phyloP scores from a whole-genome alignment of 2,113 vertebrate species.

The Salvator merianae region DNA sequence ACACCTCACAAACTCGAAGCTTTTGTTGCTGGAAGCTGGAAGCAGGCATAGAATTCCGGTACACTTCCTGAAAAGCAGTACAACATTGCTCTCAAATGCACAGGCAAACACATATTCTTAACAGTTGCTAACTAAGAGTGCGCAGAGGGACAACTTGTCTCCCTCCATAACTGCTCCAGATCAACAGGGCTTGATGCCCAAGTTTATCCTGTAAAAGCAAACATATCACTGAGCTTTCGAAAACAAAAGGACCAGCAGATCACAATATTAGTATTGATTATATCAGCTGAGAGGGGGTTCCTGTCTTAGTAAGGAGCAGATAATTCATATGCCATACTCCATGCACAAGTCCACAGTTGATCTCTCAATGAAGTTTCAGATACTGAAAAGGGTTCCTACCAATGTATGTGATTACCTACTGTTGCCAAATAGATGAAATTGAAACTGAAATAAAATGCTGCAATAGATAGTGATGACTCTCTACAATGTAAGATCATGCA shows the following conservation, averaged over 20 bases:
- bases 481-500: background rate
- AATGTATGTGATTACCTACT: background rate
- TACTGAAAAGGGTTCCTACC: no score
- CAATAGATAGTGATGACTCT: background rate
- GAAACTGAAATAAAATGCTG: background rate
- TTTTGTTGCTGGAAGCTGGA: slow-evolving; percentile 99
- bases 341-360: no score
- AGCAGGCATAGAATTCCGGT: slow-evolving; percentile 98
- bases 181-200: no score
- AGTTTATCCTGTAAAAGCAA: no score
- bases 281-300: no score
- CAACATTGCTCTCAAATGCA: background rate
- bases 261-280: no score
- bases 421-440: background rate
- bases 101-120: background rate
- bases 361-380: no score
- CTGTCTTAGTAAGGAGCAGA: background rate
- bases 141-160: background rate
- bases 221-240: background rate
- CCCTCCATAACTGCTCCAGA: no score
- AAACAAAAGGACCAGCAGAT: background rate
- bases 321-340: background rate
- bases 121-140: background rate
- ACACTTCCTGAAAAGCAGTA: slow-evolving; percentile 84
- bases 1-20: slow-evolving; percentile 96